phyloP scores from a whole-genome alignment of 1,140 invertebrate species.

The Philopotamus ludificatus region DNA sequence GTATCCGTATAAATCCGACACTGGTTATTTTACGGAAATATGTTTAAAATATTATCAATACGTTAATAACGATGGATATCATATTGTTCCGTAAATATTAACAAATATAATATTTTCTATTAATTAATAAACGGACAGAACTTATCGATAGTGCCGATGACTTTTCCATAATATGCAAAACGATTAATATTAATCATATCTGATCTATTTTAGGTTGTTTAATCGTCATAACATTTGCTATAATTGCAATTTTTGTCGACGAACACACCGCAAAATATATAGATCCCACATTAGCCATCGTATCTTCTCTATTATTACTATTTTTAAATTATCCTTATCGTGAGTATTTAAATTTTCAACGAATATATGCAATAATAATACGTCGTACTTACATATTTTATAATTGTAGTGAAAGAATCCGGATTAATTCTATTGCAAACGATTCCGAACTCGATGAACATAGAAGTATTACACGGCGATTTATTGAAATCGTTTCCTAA shows the following conservation, averaged over 20 bases:
- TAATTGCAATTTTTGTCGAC: slow-evolving; percentile 64
- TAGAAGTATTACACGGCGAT: slow-evolving; percentile 64
- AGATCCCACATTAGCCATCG: slow-evolving; percentile 70
- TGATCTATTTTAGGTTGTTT: slow-evolving; percentile 58
- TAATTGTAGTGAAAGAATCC: slow-evolving; percentile 70
- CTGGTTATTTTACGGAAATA: no score
- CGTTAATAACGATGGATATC: not conserved
- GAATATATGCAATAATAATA: slow-evolving; percentile 2
- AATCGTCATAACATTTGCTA: slow-evolving; percentile 66
- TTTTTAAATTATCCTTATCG: slow-evolving; percentile 71
- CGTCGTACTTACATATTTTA: slow-evolving; percentile 32
- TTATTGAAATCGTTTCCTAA: slow-evolving; percentile 72
- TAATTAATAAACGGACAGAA: no score
- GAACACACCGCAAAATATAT: slow-evolving; percentile 64
- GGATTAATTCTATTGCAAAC: slow-evolving; percentile 77
- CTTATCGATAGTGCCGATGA: no score
- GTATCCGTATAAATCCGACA: no score
- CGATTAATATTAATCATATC: no score
- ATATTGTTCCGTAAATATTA: not conserved
- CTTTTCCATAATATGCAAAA: no score
- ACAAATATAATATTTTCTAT: slow-evolving; percentile 4
- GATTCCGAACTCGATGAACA: slow-evolving; percentile 76
- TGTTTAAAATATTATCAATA: not conserved
- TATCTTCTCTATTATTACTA: slow-evolving; percentile 64
- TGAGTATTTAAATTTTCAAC: slow-evolving; percentile 52